Evolutionary conservation across 2,113 vertebrate species (phyloP).

Genomic region (Xyliphius kryptos): DNA sequence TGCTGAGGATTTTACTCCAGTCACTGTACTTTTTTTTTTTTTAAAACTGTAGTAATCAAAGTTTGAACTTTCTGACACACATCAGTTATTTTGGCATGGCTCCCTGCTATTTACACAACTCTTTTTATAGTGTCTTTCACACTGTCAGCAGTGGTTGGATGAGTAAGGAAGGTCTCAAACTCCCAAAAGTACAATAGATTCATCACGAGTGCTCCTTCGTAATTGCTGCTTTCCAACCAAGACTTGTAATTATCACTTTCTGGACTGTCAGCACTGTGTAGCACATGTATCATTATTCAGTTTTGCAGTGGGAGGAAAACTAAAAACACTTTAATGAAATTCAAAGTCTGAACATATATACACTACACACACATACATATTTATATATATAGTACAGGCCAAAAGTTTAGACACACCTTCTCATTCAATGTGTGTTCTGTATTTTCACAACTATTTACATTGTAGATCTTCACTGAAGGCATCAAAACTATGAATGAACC

Average conservation of each 20-base stretch:
- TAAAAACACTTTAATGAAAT: too few species aligned
- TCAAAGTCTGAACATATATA: too few species aligned
- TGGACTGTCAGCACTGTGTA: neutral
- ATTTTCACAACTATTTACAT: too few species aligned
- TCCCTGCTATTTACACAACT: neutral
- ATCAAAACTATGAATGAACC: too few species aligned
- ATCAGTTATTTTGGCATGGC: neutral
- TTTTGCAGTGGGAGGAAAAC: too few species aligned
- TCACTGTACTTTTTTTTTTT: slow-evolving; percentile 11
- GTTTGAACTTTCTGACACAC: neutral
- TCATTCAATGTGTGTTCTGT: too few species aligned
- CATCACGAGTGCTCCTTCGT: neutral
- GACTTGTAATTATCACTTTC: slow-evolving; percentile 4
- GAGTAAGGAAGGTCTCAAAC: neutral
- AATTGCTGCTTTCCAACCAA: neutral
- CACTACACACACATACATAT: too few species aligned
- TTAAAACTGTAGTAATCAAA: slow-evolving; percentile 32
- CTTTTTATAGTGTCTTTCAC: neutral
- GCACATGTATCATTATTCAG: neutral
- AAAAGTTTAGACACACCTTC: too few species aligned
- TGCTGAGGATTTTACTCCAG: slow-evolving; percentile 18
- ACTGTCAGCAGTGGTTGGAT: neutral
- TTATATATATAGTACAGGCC: too few species aligned
- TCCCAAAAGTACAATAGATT: neutral
- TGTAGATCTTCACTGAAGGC: too few species aligned